Evolutionary conservation across 1,140 invertebrate species (phyloP), one percentile per base, ranked within the genome.

Genomic region (Brachystomella parvula): DNA sequence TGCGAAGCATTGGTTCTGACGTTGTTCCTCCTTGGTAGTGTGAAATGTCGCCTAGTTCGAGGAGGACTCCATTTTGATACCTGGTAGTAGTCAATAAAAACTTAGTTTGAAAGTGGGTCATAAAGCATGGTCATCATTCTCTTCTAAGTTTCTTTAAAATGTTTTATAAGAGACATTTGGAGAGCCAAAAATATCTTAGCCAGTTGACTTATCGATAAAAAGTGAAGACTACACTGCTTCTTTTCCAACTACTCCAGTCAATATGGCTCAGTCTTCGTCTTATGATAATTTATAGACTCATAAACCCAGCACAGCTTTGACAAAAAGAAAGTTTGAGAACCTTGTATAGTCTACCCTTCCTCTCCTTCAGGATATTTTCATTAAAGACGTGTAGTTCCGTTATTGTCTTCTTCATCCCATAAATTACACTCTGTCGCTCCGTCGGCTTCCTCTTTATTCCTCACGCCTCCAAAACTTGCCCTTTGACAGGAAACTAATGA

Each of bases 1-100:
- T 89, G 21, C 87, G 82, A 6, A 94, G 80, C 0, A 85, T 82
- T 12, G 88, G 85, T 68, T 90, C 84, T 47, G 87, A 84, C 0
- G 82, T 79, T 2, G 83, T 87, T 0, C 88, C 89, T 17, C 88
- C 89, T 65, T 87, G 83, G 77, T 87, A 90, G 74, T 85, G 86
- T 15, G 82, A 82, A 1, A 79, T 79, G 61, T 83, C 80, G 47
- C 80, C 83, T n/a, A 86, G 77, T 64, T 83, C 83, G 2, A 92
- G 76, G 63, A 84, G 80, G 49, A 84, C 80, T 0, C 83, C 85
- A 76, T 91, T 84, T 72, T 84, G 85, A 68, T 86, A 85, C 90
- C 90, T 92, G 79, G 1, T 76, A 68, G 53, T 66, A 74, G 70
- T 68, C 9, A 39, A 63, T 57, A 57, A 53, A 62, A 17, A 35